Evolutionary conservation across 1,140 invertebrate species (phyloP), one percentile per base, ranked within the genome.

Genomic region (Pseudomyrmex pallidus): DNA sequence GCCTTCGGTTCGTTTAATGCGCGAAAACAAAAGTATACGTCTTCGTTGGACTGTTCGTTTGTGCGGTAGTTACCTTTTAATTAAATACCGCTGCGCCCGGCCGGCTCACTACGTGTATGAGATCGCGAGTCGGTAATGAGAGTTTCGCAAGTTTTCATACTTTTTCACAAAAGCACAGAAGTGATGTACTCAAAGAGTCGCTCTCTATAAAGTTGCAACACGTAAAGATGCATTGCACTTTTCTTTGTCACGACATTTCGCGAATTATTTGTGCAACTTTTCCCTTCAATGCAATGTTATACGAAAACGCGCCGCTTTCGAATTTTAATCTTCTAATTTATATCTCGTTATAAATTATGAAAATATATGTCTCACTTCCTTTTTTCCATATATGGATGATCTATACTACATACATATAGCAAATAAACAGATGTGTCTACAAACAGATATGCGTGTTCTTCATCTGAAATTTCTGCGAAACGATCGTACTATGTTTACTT

Each of bases 81-180:
- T 59, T 86, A 64, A 74, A 66, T 57, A 56, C 22, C 44, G 44
- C 44, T 44, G 70, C 20, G 22, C 48, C 9, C 50, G 50, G 13
- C 35, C 35, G 48, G 48, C 13, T 50, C 52, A 57, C 68, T 0
- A 35, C 35, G 46, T 74, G 46, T 62, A 46, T 7, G 15, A 61
- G 15, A 70, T 12, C 52, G 35, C 52, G 17, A 61, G 17, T 20
- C 22, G 46, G 20, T 72, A 61, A 72, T 72, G 67, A 68, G 76
- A 59, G 13, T n/a, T 35, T 35, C 35, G 10, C 76, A 70, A 80
- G 66, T 78, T 56, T 59, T 80, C 76, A 44, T 72, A 72, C 44
- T 57, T 73, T 57, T 59, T 72, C 35, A 48, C 46, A 61, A 80
- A 80, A 57, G 15, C 5, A 48, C 20, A 48, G 35, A 8, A n/a